These are phyloP conservation scores for Tarsius wallacei DNA, from an alignment of 2,797 vertebrate genomes.

Conservation along the genomic window DNA sequence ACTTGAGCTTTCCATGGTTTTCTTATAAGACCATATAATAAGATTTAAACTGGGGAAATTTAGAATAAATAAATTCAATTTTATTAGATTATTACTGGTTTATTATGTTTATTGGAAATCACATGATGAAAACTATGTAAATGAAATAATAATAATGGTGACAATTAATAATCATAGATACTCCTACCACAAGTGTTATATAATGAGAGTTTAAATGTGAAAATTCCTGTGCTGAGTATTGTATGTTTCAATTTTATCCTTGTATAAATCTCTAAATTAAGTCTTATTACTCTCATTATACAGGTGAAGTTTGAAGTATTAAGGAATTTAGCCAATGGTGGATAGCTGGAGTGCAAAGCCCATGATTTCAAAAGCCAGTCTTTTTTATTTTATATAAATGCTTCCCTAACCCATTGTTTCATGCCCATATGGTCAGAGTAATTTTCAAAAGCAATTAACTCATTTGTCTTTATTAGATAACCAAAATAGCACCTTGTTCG, in stretches of 20 bases:
- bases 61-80: not conserved
- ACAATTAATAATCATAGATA: not conserved
- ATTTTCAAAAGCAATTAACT: slow-evolving; percentile 63
- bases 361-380: not conserved
- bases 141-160: not conserved
- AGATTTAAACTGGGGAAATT: not conserved
- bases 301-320: not conserved
- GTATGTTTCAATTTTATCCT: not conserved
- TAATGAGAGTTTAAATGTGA: not conserved
- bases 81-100: not conserved
- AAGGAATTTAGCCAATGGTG: not conserved
- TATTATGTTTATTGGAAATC: not conserved
- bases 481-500: not conserved
- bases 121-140: not conserved
- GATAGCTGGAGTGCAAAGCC: not conserved
- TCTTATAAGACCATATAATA: not conserved
- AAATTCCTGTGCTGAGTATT: not conserved
- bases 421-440: slow-evolving; percentile 18
- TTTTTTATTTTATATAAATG: not conserved
- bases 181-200: not conserved
- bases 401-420: slow-evolving; percentile 3
- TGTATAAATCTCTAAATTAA: not conserved
- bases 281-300: not conserved
- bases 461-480: slow-evolving; percentile 61
- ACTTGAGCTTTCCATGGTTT: not conserved